Base-by-base conservation (phyloP, 2,797 vertebrate genomes). In the Heterohyrax brucei region DNA sequence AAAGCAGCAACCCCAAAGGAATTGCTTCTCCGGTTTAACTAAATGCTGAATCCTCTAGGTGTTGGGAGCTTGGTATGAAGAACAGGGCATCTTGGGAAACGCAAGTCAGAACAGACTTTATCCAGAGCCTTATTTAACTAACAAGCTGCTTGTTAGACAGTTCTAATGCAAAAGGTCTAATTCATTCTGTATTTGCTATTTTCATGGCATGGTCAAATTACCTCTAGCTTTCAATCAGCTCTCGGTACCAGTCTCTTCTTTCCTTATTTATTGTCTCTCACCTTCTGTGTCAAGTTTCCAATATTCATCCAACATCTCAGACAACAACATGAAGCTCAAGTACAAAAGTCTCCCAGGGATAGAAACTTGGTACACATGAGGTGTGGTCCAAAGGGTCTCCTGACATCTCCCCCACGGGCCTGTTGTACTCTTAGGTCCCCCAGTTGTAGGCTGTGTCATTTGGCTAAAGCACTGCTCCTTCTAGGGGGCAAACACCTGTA, bases 311-410 rank as follows among this genome's bases (percentile, higher is more conserved):
- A 97, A 78, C 80, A 98, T 97, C 94, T 94, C 95, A 94, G 98
- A 97, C 97, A 96, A 98, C 96, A 97, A 93, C 93, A 97, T 98
- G 97, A 98, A 97, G 90, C 93, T 98, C 89, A 96, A 94, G 98
- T 64, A 96, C 56, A 94, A 93, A 98, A 97, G n/a, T 70, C 68
- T 89, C 61, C 44, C 81, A 75, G 73, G 70, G 62, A 19, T 7
- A 85, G 44, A 86, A 91, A 81, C 28, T n/a, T 92, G 33, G 9
- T 64, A 26, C 22, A 44, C 46, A 72, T 21, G 12, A 94, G 61
- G 56, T 84, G 9, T 79, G 48, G 1, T 84, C n/a, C 76, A 28
- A 76, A 82, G 28, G 33, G 26, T 87, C 33, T 84, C 73, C 50
- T 56, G 53, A 86, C 78, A 87, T 78, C 10, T 79, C 80, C 44